Base-by-base conservation (phyloP, 2,797 vertebrate genomes). In the Todus mexicanus region DNA sequence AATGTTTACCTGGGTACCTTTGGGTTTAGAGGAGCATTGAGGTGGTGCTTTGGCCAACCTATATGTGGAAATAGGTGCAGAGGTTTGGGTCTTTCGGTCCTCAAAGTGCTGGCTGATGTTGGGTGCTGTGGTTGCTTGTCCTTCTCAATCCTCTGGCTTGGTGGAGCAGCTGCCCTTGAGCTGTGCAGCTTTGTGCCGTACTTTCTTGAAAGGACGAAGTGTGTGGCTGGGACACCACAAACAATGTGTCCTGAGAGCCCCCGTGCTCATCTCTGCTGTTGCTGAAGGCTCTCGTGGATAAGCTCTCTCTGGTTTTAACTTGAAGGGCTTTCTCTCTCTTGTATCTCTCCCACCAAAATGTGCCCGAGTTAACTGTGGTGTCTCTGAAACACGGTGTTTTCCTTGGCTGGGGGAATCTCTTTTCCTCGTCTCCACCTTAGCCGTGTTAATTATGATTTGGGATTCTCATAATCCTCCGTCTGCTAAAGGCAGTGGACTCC, bases 101-200 rank as follows among this genome's bases (percentile, higher is more conserved):
- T 73, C 10, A 47, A 63, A 45, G 12, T 16, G 6, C 43, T 3
- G 6, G 29, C 37, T 87, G 64, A 15, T 69, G 15, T 5, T 76
- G 53, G 47, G 22, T 1, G 1, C 54, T 8, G 38, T 5, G 19
- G 48, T 53, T 0, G 0, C 65, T 92, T 40, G 5, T 45, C 53
- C 45, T 31, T 29, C 51, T 56, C 38, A 22, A 6, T 45, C 42
- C 35, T 51, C 51, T 43, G 60, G 18, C 64, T 66, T 1, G 0
- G 1, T 4, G 21, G 43, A 77, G 3, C 19, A 42, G 70, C 10
- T 6, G 51, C 64, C 63, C 42, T 80, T 7, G 16, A 57, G 84
- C 53, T 42, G 37, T 57, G 21, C 25, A 0, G 0, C 29, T 64
- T 61, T 47, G 65, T 77, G 75, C 76, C 40, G 17, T 0, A 0